Evolutionary conservation across 2,113 vertebrate species (phyloP), one percentile per base, ranked within the genome.

Genomic region (Notothenia rossii): DNA sequence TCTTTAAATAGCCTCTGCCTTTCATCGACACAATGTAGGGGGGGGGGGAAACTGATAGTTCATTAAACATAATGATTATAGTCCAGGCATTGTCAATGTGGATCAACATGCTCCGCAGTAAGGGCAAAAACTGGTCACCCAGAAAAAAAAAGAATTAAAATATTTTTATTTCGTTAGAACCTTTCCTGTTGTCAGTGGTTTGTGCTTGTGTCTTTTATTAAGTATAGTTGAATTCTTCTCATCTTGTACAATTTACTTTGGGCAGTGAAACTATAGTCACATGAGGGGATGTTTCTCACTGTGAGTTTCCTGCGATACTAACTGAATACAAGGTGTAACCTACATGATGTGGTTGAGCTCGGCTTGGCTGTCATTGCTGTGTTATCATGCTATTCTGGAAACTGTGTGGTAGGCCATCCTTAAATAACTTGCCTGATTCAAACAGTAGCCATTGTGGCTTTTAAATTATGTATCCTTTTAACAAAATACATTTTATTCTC

Each of bases 251-350:
- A 0, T 18, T 5, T 29, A 71, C 15, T 46, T 14, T 50, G 64
- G 46, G 50, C 64, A 33, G 43, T 72, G 43, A n/a, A 71, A 11
- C 69, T 58, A 54, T 49, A 46, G 20, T 48, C 1, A 2, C 13
- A 13, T 13, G 29, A 50, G 29, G 46, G 45, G 33, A 10, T 46
- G 20, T 54, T 54, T 61, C 36, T 69, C 46, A 51, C 0, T 51
- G 29, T 59, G 18, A 36, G 55, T 60, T 77, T 77, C 64, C 64
- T 77, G 46, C 69, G 29, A 49, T 3, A 6, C 1, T 5, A 10
- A 25, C 18, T 43, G 4, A 7, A 25, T 29, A 29, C 7, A 64
- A 9, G 43, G 8, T 69, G 33, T 36, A 5, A 36, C 22, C 22
- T 25, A 25, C 22, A 25, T 2, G 22, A 14, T 48, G 45, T 10